A percentile compares a stretch with the other conserved stretches of the same genome.
These are phyloP conservation scores for Chaetorhynchus papuensis DNA, from an alignment of 2,113 vertebrate species.

Conservation along the genomic window DNA sequence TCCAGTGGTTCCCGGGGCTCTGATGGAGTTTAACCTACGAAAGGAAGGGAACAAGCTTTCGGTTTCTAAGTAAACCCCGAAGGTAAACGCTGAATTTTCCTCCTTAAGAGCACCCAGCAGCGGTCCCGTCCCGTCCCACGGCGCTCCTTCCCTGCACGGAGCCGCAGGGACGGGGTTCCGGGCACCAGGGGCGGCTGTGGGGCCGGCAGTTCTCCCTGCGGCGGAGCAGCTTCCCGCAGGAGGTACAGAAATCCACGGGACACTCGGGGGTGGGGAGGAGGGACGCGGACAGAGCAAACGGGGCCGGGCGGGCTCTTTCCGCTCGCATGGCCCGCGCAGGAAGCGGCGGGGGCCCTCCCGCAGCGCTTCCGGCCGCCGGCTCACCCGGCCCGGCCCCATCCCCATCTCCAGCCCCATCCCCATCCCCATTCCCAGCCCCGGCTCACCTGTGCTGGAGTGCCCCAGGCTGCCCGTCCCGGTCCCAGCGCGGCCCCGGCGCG, in stretches of 20 bases:
- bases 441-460: background rate
- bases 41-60: background rate
- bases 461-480: background rate
- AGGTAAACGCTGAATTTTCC: rapidly evolving
- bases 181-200: background rate
- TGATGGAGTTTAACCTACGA: rapidly evolving
- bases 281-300: rapidly evolving
- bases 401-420: no score
- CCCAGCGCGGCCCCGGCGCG: background rate
- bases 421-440: rapidly evolving
- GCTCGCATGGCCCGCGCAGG: background rate
- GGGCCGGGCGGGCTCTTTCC: rapidly evolving
- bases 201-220: background rate
- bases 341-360: background rate
- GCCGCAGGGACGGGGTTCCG: rapidly evolving
- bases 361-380: background rate
- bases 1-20: rapidly evolving
- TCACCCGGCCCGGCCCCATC: background rate
- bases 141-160: rapidly evolving
- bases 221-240: background rate
- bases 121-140: rapidly evolving
- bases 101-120: background rate
- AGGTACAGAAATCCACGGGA: rapidly evolving
- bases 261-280: rapidly evolving
- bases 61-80: background rate